Evolutionary conservation across 2,888 invertebrate species (phyloP), one percentile per base, ranked within the genome.

Genomic region (Drosophila melanocephala): DNA sequence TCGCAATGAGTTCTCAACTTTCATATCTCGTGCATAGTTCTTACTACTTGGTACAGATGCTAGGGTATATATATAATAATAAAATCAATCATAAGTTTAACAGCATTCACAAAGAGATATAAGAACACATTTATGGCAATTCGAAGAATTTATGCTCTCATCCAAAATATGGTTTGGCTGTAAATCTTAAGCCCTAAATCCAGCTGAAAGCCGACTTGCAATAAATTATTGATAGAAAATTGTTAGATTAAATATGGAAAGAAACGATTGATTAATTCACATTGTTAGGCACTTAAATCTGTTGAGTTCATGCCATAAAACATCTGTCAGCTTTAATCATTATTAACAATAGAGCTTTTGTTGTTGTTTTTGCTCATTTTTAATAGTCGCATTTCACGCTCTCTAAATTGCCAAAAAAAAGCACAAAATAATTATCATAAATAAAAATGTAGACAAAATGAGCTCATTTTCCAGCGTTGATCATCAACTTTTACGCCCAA

Each of bases 401-500:
- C 84, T 68, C 71, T 57, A 68, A 75, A 64, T 44, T 51, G 28
- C 52, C 67, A 57, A 75, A 72, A 70, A 70, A 63, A 19, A 22
- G 9, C 14, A 47, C 37, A 30, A 37, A 53, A 39, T 19, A 26
- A 16, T 9, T 9, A 26, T 28, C 42, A 39, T 4, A 16, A 26
- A 4, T 9, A 9, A 58, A 56, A 75, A 78, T 37, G 3, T 12
- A 3, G 6, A 28, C 56, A 56, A 39, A 83, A 77, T 87, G 86
- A 86, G 84, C 82, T 87, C 86, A 85, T 83, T 88, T 77, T 72
- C 70, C 84, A 68, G 75, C 56, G 63, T 73, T 50, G 73, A 77
- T 72, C 65, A 78, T 59, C 59, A 77, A 74, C 84, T 86, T 86
- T 86, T 82, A 86, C 86, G 86, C 89, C 86, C 86, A 88, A 86